phyloP scores from a whole-genome alignment of 2,113 vertebrate species.

The Callipepla squamata region DNA sequence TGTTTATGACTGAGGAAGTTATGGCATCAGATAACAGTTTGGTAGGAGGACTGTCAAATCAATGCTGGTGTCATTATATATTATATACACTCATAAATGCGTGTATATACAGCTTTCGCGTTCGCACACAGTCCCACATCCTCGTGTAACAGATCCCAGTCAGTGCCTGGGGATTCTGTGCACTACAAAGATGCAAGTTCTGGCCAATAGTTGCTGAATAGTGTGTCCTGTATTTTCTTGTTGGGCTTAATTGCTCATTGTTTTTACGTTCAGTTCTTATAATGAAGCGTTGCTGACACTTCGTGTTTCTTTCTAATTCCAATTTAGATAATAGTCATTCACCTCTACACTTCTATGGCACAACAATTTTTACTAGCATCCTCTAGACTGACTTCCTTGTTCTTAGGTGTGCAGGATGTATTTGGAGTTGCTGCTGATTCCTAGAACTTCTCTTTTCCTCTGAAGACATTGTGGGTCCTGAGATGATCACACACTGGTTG shows the following conservation, averaged over 20 bases:
- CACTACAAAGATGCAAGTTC: not conserved
- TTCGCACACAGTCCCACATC: rapidly evolving
- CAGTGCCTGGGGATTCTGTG: not conserved
- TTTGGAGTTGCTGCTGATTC: not conserved
- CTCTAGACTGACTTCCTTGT: not conserved
- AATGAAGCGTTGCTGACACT: not conserved
- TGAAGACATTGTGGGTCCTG: not conserved
- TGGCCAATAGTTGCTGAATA: not conserved
- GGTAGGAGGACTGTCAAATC: not conserved
- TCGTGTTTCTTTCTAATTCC: not conserved
- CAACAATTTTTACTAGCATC: not conserved
- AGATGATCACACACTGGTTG: not conserved
- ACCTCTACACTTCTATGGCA: not conserved
- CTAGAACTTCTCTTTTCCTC: not conserved
- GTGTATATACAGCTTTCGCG: not conserved
- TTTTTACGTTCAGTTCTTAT: not conserved
- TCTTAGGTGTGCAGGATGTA: not conserved
- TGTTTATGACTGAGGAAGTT: not conserved
- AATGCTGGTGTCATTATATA: not conserved
- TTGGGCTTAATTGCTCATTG: not conserved
- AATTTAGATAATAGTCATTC: not conserved
- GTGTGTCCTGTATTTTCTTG: not conserved
- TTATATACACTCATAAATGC: not conserved
- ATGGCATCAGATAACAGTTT: not conserved
- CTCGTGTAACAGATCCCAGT: not conserved